Conservation (phyloP, 2,113 vertebrate species). For the Myotis lucifugus region DNA sequence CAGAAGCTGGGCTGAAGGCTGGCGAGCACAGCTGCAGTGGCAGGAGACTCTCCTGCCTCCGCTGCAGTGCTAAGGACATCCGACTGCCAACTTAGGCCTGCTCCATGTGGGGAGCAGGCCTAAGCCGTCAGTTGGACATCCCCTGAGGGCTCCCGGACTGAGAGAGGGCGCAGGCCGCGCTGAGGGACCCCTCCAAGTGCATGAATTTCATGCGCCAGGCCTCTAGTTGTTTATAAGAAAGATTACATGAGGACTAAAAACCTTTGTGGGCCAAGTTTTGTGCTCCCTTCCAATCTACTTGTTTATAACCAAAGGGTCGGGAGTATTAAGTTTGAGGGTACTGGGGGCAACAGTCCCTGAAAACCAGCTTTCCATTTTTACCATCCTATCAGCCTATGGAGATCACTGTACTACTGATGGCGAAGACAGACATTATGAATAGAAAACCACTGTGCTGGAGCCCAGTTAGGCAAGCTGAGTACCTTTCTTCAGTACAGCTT, state of each 20-base stretch:
- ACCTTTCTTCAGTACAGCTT: background rate
- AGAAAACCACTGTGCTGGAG: background rate
- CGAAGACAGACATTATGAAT: background rate
- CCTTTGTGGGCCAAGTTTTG: background rate
- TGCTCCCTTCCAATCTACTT: background rate
- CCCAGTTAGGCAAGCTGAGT: background rate
- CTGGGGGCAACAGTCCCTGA: background rate
- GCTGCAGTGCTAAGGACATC: no score
- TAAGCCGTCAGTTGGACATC: no score
- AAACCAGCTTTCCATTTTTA: background rate
- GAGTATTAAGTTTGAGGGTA: background rate
- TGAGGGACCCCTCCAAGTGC: no score
- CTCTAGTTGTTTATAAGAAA: background rate
- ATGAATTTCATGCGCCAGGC: no score
- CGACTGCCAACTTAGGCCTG: no score
- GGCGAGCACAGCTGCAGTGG: no score
- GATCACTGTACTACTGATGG: background rate
- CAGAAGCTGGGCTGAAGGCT: no score
- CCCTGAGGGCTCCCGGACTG: no score
- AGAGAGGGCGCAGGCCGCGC: no score
- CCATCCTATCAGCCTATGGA: background rate
- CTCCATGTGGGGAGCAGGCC: no score
- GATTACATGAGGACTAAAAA: background rate
- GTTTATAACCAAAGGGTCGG: background rate
- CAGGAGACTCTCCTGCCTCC: no score